phyloP scores from a whole-genome alignment of 2,797 vertebrate genomes.

The Premnoplex brunnescens region DNA sequence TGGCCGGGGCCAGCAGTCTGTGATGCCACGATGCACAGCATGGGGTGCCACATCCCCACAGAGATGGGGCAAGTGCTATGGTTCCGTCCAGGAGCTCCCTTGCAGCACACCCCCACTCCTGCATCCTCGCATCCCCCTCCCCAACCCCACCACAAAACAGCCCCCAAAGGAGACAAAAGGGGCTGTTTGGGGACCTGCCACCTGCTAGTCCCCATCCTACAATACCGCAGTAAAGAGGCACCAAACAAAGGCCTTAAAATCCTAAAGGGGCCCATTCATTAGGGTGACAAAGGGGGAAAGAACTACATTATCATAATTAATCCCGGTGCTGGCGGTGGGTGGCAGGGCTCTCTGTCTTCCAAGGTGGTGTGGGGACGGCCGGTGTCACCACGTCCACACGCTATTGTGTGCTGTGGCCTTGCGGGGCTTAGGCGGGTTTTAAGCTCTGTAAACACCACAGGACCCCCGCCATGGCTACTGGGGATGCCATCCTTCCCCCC shows the following conservation, averaged over 20 bases:
- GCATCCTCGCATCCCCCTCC: slow-evolving; percentile 44
- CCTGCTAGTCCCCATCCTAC: slow-evolving; percentile 87
- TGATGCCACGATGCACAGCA: fast-evolving
- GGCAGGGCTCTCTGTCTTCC: slow-evolving; percentile 80
- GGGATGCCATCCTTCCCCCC: neutral
- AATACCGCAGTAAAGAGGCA: slow-evolving; percentile 88
- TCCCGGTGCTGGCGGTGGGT: slow-evolving; percentile 88
- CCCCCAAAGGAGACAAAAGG: slow-evolving; percentile 72
- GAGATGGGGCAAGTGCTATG: fast-evolving
- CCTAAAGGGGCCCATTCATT: slow-evolving; percentile 93
- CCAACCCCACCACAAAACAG: slow-evolving; percentile 67
- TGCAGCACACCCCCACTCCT: slow-evolving; percentile 1
- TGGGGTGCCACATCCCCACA: neutral
- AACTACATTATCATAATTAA: slow-evolving; percentile 99
- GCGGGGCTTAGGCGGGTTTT: slow-evolving; percentile 75
- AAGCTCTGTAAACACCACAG: slow-evolving; percentile 74
- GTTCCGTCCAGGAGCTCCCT: neutral
- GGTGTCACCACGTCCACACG: slow-evolving; percentile 76
- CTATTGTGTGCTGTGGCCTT: slow-evolving; percentile 63
- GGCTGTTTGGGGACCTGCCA: slow-evolving; percentile 82
- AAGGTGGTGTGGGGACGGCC: slow-evolving; percentile 79
- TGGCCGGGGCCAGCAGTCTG: fast-evolving
- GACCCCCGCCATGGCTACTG: neutral
- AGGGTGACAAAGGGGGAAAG: slow-evolving; percentile 90
- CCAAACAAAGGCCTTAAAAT: slow-evolving; percentile 89